phyloP scores from a whole-genome alignment of 2,113 vertebrate genomes.

The Tretioscincus oriximinensis region DNA sequence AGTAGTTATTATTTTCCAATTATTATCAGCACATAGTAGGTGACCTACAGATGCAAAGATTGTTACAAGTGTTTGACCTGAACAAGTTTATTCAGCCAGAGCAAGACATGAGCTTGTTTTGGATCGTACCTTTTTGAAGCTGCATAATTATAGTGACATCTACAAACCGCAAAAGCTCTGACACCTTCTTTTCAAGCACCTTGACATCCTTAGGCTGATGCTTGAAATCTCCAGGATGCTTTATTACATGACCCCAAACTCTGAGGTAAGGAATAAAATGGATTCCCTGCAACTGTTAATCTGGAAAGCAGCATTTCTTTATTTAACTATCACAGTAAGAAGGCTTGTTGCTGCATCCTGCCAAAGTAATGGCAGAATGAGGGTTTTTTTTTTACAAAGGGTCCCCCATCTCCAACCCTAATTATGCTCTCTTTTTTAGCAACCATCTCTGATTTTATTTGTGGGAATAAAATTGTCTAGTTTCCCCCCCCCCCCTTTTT shows the following conservation, averaged over 20 bases:
- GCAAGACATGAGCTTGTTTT: background rate
- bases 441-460: background rate
- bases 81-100: background rate
- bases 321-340: conserved; percentile 1
- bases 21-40: background rate
- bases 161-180: background rate
- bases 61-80: background rate
- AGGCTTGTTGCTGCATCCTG: background rate
- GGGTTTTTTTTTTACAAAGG: conserved; percentile 29
- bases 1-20: conserved; percentile 8
- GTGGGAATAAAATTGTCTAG: conserved; percentile 10
- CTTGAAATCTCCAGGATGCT: conserved; percentile 17
- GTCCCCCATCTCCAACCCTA: background rate
- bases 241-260: background rate
- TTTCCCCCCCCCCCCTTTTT: background rate
- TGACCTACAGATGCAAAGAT: background rate
- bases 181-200: background rate
- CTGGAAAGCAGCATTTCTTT: background rate
- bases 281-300: conserved; percentile 12
- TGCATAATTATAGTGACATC: background rate
- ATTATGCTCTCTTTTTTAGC: background rate
- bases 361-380: background rate
- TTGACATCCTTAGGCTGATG: background rate
- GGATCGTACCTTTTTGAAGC: background rate
- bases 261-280: background rate